A percentile compares a stretch with the other conserved stretches of the same genome.
Conservation (phyloP, 2,888 invertebrate genomes). For the Euplagia quadripunctaria region DNA sequence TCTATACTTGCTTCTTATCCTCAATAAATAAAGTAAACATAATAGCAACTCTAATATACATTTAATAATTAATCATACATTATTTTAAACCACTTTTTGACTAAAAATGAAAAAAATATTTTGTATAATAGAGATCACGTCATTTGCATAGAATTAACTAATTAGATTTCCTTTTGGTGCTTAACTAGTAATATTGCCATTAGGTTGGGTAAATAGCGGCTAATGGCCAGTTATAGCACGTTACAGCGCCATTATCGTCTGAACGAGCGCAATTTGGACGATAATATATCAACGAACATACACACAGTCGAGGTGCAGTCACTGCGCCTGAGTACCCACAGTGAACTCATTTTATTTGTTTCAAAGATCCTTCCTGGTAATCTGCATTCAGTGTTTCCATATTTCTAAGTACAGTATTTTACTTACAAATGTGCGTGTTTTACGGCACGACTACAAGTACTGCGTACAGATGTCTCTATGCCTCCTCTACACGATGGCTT, state of each 20-base stretch:
- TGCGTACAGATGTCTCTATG: background rate
- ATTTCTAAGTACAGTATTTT: background rate
- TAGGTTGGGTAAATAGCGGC: background rate
- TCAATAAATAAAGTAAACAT: too few relatives aligned
- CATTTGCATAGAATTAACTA: background rate
- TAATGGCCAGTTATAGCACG: constrained; percentile 1
- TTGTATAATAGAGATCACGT: background rate
- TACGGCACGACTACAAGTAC: background rate
- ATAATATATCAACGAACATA: background rate
- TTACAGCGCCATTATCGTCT: background rate
- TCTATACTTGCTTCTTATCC: background rate
- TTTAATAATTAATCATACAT: too few relatives aligned
- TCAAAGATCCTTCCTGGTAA: background rate
- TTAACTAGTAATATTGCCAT: background rate
- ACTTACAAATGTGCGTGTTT: background rate
- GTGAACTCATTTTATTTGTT: background rate
- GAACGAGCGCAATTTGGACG: constrained; percentile 7
- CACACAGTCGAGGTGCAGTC: background rate
- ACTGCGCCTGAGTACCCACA: background rate
- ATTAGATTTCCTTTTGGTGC: constrained; percentile 8
- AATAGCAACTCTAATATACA: too few relatives aligned
- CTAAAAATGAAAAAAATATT: background rate
- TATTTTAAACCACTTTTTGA: background rate
- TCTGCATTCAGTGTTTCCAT: background rate
- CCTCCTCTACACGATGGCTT: background rate